Base-by-base conservation (phyloP, 2,113 vertebrate species). In the Halichoeres trimaculatus region DNA sequence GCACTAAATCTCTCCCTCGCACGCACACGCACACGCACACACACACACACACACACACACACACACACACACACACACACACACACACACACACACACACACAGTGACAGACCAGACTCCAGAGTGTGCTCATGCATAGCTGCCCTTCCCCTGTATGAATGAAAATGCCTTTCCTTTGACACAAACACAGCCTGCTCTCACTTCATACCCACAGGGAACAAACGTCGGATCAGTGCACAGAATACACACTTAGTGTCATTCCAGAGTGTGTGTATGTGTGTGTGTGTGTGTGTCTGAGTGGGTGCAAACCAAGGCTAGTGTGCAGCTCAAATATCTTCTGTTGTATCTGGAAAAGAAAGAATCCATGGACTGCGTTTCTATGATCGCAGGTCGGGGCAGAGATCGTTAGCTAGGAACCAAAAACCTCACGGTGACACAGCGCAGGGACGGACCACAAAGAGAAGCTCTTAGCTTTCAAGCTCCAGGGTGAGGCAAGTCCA, bases 391-490 rank as follows among this genome's bases (percentile, higher is more conserved):
- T 74, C 59, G 79, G 74, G 78, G 77, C 78, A 78, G 70, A 55
- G 68, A 82, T 83, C 65, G 69, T 81, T 87, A 70, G 58, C 67
- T 30, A 55, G 81, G 76, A 77, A 67, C 64, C 60, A 90, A 81
- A 91, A 52, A 52, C 43, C 66, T 67, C 10, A 67, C 79, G 88
- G 78, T 58, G 70, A 26, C 35, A 47, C 26, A n/a, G 11, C 63
- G 61, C 50, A 40, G 36, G 14, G 13, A 67, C 14, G 34, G 26
- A 60, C 57, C 70, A 87, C 78, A 89, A 89, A 88, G 80, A 80
- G 45, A 61, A 60, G 79, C 65, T 90, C 88, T 87, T 88, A 38
- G 77, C 86, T 92, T 91, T 90, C 89, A 85, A 70, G 77, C 83
- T 84, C 19, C 14, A 12, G 86, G 87, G 81, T 38, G 60, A 76